phyloP scores from a whole-genome alignment of 2,113 vertebrate genomes.

The Silurus meridionalis region DNA sequence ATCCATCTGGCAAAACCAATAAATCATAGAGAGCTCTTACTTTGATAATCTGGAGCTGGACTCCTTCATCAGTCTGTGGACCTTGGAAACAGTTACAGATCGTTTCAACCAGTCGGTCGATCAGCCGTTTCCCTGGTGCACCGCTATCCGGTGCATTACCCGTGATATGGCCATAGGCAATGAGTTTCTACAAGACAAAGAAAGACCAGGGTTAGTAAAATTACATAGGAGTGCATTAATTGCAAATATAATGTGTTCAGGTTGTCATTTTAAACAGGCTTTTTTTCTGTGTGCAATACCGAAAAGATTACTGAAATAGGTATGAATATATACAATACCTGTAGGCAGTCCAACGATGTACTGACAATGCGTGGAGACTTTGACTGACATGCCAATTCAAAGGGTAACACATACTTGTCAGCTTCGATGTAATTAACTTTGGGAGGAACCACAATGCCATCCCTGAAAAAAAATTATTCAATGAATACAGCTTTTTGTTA shows the following conservation, averaged over 20 bases:
- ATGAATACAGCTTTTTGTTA: not conserved
- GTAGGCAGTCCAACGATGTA: constrained; percentile 93
- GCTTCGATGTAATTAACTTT: constrained; percentile 97
- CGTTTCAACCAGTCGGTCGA: constrained; percentile 94
- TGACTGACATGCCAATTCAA: constrained; percentile 95
- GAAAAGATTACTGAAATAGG: not conserved
- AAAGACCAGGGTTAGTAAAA: not conserved
- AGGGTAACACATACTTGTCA: constrained; percentile 95
- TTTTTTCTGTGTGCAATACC: not conserved
- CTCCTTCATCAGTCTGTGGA: constrained; percentile 94
- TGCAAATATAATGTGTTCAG: too few relatives aligned
- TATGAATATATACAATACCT: constrained; percentile 70
- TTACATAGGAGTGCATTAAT: not conserved
- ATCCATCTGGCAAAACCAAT: not conserved
- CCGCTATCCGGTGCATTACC: constrained; percentile 90
- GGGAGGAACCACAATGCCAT: constrained; percentile 81
- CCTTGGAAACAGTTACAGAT: constrained; percentile 96
- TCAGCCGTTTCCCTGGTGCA: constrained; percentile 87
- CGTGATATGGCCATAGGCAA: constrained; percentile 96
- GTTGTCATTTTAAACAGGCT: too few relatives aligned
- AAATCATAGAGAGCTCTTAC: constrained; percentile 61
- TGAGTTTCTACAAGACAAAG: constrained; percentile 80
- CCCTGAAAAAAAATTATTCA: constrained; percentile 65
- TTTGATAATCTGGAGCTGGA: constrained; percentile 98
- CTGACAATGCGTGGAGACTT: constrained; percentile 95